Conservation (phyloP, 2,888 invertebrate genomes). For the Heliconius aoede region DNA sequence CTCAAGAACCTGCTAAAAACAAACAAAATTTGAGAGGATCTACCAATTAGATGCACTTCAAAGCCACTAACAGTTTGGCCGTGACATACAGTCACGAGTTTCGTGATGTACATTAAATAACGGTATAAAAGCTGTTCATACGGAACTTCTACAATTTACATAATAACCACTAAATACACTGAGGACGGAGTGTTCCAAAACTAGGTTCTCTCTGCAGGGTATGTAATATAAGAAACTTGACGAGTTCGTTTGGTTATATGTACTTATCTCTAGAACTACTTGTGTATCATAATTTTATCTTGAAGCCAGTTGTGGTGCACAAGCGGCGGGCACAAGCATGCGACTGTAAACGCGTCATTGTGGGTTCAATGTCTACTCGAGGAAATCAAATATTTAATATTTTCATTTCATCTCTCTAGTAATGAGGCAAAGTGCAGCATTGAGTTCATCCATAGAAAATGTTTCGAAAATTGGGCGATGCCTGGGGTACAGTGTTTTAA, state of each 20-base stretch:
- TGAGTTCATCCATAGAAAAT: too few relatives aligned
- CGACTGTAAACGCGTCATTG: background rate
- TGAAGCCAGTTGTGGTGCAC: too few relatives aligned
- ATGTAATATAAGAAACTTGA: too few relatives aligned
- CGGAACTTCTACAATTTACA: background rate
- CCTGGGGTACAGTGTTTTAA: background rate
- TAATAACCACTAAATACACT: too few relatives aligned
- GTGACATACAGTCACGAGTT: constrained; percentile 5
- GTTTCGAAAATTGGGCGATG: too few relatives aligned
- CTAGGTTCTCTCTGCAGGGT: too few relatives aligned
- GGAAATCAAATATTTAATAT: background rate
- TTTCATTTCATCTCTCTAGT: background rate
- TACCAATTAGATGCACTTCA: background rate
- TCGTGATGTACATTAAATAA: constrained; percentile 1
- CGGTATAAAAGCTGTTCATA: constrained; percentile 1
- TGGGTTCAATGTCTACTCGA: background rate
- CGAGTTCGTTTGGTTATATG: too few relatives aligned
- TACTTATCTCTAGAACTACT: too few relatives aligned
- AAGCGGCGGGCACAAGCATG: too few relatives aligned
- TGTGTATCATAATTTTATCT: too few relatives aligned
- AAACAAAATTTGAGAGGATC: background rate
- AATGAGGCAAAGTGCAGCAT: background rate
- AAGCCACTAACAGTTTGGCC: background rate
- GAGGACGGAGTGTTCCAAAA: too few relatives aligned
- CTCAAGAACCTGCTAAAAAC: background rate